These are phyloP conservation scores for Mimachlamys varia DNA, from an alignment of 2,888 invertebrate species.

Conservation along the genomic window DNA sequence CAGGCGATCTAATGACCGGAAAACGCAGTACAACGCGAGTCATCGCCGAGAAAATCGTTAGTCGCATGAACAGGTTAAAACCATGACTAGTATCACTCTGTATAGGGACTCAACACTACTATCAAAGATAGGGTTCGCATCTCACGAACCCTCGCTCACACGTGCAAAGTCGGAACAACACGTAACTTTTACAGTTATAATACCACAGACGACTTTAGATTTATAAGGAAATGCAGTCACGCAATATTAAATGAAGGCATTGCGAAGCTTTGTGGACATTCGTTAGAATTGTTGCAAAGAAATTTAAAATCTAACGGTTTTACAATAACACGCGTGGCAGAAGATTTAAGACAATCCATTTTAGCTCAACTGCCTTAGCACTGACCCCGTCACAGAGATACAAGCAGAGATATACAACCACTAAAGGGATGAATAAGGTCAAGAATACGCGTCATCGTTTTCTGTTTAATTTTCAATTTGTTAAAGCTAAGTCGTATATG, in stretches of 20 bases:
- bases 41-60: background rate
- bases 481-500: no score
- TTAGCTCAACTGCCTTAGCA: no score
- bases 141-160: background rate
- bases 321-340: no score
- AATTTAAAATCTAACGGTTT: no score
- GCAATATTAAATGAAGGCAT: background rate
- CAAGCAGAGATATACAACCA: no score
- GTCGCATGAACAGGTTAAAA: background rate
- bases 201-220: background rate
- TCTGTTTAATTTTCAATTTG: no score
- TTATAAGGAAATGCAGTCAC: background rate
- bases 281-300: background rate
- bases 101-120: background rate
- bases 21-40: background rate
- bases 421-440: no score
- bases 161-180: background rate
- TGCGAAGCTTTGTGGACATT: background rate
- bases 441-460: no score
- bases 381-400: no score
- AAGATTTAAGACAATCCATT: no score
- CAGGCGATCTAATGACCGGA: slow-evolving; percentile 20
- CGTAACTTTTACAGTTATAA: background rate
- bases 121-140: background rate
- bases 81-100: background rate